phyloP scores from a whole-genome alignment of 2,888 invertebrate genomes.

The Zaprionus bogoriensis region DNA sequence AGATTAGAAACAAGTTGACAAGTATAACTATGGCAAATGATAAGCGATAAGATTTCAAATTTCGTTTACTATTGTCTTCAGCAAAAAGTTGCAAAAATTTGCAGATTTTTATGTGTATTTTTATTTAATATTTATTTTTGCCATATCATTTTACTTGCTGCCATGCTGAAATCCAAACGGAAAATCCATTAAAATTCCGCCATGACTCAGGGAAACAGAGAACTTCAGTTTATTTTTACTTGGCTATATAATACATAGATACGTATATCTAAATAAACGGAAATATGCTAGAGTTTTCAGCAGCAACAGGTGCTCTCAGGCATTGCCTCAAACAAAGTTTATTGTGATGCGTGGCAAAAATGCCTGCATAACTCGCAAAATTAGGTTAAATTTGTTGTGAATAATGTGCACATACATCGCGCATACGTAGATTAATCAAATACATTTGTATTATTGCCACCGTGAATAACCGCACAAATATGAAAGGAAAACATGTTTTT shows the following conservation, averaged over 20 bases:
- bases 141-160: no score
- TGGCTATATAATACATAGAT: neutral
- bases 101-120: no score
- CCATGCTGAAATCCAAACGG: neutral
- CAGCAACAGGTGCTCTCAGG: neutral
- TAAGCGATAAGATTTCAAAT: neutral
- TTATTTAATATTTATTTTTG: no score
- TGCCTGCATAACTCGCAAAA: neutral
- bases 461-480: slow-evolving; percentile 62
- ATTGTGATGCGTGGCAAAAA: neutral
- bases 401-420: neutral
- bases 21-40: neutral
- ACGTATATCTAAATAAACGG: neutral
- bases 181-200: neutral
- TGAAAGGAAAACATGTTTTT: slow-evolving; percentile 60
- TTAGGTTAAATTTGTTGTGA: neutral
- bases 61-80: neutral
- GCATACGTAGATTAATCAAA: slow-evolving; percentile 44
- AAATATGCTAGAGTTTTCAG: neutral
- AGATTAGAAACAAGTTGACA: neutral
- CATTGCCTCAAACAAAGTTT: neutral
- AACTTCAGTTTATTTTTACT: neutral
- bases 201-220: neutral
- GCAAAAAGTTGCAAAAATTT: neutral
- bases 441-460: slow-evolving; percentile 17